Evolutionary conservation across 2,113 vertebrate species (phyloP), one percentile per base, ranked within the genome.

Genomic region (Microtus richardsoni): DNA sequence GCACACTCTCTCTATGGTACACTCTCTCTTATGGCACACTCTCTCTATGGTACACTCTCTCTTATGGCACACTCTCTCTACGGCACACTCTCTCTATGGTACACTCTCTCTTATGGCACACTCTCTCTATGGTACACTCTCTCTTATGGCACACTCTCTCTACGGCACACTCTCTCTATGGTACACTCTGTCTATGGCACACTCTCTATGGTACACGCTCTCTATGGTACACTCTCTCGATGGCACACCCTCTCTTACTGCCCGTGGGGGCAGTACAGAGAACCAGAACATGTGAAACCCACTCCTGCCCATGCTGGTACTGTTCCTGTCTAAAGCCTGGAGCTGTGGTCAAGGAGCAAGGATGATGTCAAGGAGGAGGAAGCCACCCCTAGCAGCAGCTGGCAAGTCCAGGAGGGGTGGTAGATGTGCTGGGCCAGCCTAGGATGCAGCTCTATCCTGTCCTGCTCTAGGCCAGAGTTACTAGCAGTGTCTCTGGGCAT

Each of bases 351-450:
- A 62, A 54, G 3, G 28, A 74, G n/a, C 62, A 77, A 83, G 39
- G 54, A 24, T 28, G 64, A 39, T 6, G 21, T 33, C 54, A 8
- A 78, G 14, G 36, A 86, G 17, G 88, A 33, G 73, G 41, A 62
- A 39, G 6, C 47, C 12, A 19, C 7, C 62, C 5, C n/a, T 62
- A 41, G 3, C 3, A 52, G 33, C 17, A 49, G 49, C n/a, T 70
- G 44, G 64, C 28, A 8, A 47, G 54, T n/a, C 47, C n/a, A 21
- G 47, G 16, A 41, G 14, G 16, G 11, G n/a, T 17, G 13, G 7
- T 19, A 26, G 39, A 54, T 17, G 17, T 16, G 52, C 12, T 14
- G 2, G n/a, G 22, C 62, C 2, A 0, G 1, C 28, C 12, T 10
- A 62, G 52, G 26, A 6, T 19, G 5, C 54, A 66, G 28, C 19